phyloP scores from a whole-genome alignment of 2,888 invertebrate genomes.

The Scaptodrosophila latifasciaeformis region DNA sequence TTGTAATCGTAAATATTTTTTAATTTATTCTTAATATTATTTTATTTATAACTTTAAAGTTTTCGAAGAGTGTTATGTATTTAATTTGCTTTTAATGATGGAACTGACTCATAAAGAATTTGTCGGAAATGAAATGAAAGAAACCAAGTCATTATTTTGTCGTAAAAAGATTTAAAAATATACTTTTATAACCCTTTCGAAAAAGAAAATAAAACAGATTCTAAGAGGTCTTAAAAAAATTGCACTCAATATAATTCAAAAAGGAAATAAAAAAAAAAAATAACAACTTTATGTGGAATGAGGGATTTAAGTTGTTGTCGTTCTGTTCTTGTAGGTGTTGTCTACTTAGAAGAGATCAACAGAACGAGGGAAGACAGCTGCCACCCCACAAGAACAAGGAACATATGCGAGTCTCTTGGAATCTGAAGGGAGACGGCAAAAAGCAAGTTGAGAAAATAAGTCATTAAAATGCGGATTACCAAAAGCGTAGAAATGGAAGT shows the following conservation, averaged over 20 bases:
- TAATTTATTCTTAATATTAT: too few species aligned
- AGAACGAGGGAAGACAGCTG: conserved; percentile 1
- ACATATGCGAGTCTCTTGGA: conserved; percentile 17
- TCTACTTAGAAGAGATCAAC: conserved; percentile 22
- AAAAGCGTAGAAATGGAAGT: conserved; percentile 61
- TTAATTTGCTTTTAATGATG: too few species aligned
- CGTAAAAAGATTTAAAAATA: too few species aligned
- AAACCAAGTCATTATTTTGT: too few species aligned
- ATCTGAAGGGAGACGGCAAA: conserved; percentile 38
- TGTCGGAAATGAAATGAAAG: too few species aligned
- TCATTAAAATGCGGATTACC: conserved; percentile 68
- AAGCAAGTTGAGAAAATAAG: conserved; percentile 61
- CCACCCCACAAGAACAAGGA: conserved; percentile 21
- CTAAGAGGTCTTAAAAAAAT: conserved; percentile 4
- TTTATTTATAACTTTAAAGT: too few species aligned
- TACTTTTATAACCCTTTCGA: too few species aligned
- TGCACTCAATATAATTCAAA: conserved; percentile 30
- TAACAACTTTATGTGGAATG: conserved; percentile 52
- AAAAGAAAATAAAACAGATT: too few species aligned
- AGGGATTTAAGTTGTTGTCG: conserved; percentile 21
- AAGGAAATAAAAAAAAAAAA: conserved; percentile 45
- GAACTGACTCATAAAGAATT: too few species aligned
- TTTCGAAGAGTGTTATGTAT: too few species aligned
- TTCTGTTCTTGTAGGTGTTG: conserved; percentile 20
- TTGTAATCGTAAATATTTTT: too few species aligned